A percentile compares a stretch with the other conserved stretches of the same genome.
Evolutionary conservation across 1,140 invertebrate genomes (phyloP).

Genomic region (Callitettix versicolor): DNA sequence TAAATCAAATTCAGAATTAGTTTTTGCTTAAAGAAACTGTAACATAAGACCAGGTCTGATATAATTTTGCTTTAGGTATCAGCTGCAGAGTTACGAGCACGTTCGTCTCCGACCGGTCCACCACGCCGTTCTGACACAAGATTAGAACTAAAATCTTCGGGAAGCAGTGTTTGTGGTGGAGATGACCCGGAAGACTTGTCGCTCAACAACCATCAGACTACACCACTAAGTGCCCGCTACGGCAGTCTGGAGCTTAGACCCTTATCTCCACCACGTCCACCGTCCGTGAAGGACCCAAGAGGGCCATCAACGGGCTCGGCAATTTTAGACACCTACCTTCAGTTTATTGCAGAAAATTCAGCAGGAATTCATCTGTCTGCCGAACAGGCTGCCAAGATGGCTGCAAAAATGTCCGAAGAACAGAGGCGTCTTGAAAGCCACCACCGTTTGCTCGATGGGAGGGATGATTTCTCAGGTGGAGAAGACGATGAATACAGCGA

Average conservation of each 20-base stretch:
- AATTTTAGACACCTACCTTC: conserved; percentile 71
- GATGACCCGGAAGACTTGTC: conserved; percentile 75
- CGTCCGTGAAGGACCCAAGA: conserved; percentile 10
- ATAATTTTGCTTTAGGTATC: conserved; percentile 45
- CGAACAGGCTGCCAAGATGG: conserved; percentile 27
- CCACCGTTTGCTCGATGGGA: conserved; percentile 19
- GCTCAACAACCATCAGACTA: conserved; percentile 28
- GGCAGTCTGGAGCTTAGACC: conserved; percentile 22
- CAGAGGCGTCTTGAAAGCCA: conserved; percentile 18
- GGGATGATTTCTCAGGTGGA: conserved; percentile 24
- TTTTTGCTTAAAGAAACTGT: no score
- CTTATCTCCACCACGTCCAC: conserved; percentile 18
- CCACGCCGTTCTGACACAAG: conserved; percentile 59
- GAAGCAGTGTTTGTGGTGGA: conserved; percentile 57
- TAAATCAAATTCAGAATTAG: no score
- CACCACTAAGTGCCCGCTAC: conserved; percentile 11
- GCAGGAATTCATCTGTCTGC: conserved; percentile 36
- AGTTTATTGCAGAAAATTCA: conserved; percentile 72
- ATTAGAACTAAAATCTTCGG: conserved; percentile 50
- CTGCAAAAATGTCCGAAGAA: conserved; percentile 23
- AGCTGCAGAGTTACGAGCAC: conserved; percentile 63
- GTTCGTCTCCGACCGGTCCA: conserved; percentile 72
- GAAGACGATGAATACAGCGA: conserved; percentile 28
- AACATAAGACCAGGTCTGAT: no score
- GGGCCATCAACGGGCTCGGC: conserved; percentile 53